Base-by-base conservation (phyloP, 2,888 invertebrate species). In the Parthenolecanium corni region DNA sequence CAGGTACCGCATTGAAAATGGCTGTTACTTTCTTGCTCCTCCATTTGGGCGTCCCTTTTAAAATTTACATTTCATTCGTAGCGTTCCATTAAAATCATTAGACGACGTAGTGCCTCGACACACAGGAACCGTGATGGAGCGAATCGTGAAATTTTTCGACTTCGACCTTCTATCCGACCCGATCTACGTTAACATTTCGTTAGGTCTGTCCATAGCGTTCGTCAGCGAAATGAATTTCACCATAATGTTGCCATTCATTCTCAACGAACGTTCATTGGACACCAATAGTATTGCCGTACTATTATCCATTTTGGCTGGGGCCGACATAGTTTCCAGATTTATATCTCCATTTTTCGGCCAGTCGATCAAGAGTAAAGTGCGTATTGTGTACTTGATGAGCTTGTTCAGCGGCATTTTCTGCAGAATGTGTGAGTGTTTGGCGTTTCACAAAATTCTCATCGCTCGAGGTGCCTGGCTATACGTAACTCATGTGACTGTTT, bases 141-240 rank as follows among this genome's bases (percentile, higher is more conserved):
- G 40, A 61, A 16, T 61, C 11, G 51, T 61, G 5, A 31, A 40
- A 23, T 78, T 81, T 65, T 83, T 84, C 69, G 85, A 84, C 72
- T 73, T 85, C 57, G 80, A 79, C 46, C 74, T 85, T 47, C 71
- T 85, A n/a, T 77, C 74, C 66, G 85, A 85, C 73, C 80, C 81
- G 23, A 76, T 81, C 67, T 85, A 83, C 70, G 77, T 84, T 1
- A 84, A 81, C 68, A 81, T 85, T 66, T 77, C 83, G 75, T 64
- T 83, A 51, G 85, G 85, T 16, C 74, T 85, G 71, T 82, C 84
- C 0, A 71, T 84, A 38, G 84, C 83, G 1, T 77, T 82, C 6
- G 82, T 83, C 69, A 82, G 82, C 0, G 85, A 85, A 71, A 77
- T 82, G 0, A 85, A 84, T 69, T 85, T 85, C 70, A 80, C 83